These are phyloP conservation scores for Bos taurus DNA, from an alignment of 2,113 vertebrate species.

Conservation along the genomic window DNA sequence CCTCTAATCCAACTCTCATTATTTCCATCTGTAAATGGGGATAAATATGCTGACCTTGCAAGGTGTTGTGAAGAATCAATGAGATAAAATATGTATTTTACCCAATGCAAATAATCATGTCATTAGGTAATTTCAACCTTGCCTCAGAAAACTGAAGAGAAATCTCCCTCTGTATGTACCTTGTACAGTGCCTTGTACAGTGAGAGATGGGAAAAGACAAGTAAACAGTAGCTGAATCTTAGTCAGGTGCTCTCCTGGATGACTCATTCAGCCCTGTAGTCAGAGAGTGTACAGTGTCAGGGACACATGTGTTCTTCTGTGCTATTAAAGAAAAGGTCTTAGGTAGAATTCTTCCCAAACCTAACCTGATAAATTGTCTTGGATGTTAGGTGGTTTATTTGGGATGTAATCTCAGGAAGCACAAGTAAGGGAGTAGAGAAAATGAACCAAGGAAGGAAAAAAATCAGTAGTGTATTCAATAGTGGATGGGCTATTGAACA, in stretches of 20 bases:
- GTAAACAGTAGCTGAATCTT: neutral
- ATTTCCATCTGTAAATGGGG: neutral
- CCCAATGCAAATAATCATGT: neutral
- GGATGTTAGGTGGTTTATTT: neutral
- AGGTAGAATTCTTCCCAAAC: neutral
- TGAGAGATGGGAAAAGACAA: neutral
- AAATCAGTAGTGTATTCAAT: neutral
- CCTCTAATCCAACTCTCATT: neutral
- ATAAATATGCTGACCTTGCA: neutral
- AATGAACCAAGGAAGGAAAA: neutral
- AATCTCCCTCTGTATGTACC: neutral
- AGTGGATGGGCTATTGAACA: neutral
- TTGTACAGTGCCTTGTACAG: neutral
- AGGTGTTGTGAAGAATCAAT: neutral
- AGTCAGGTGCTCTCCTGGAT: neutral
- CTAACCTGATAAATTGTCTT: neutral
- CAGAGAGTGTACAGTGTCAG: neutral
- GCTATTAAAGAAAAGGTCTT: neutral
- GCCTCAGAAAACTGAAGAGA: neutral
- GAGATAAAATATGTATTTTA: neutral
- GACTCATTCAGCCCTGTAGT: neutral
- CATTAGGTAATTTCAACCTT: neutral
- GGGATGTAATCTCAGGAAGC: neutral
- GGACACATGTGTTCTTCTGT: neutral
- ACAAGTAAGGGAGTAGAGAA: neutral